Evolutionary conservation across 2,888 invertebrate species (phyloP), one percentile per base, ranked within the genome.

Genomic region (Caenorhabditis drosophilae): DNA sequence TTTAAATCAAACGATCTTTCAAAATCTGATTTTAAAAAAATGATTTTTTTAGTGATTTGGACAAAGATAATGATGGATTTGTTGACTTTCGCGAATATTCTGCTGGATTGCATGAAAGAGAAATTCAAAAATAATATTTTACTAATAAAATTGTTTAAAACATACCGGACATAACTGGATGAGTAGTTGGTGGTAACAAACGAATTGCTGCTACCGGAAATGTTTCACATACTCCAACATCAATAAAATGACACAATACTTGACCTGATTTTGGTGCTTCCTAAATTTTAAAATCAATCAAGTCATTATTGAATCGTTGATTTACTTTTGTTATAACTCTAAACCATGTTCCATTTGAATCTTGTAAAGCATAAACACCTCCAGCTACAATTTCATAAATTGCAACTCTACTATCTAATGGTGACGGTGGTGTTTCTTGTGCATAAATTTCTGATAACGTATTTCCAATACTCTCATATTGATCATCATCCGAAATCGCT

Each of bases 281-380:
- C 35, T 63, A 46, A 22, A 57, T 44, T n/a, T n/a, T n/a, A n/a
- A 15, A 34, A 34, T 34, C 15, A 34, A 15, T 12, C 11, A 11
- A 34, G 11, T 34, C 15, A 15, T 34, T 34, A 48, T 22, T 15
- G 11, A 15, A 25, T 41, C 23, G 9, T 49, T 11, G 15, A 46
- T 40, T 45, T 40, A 70, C 70, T 52, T 59, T 36, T 18, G 66
- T 61, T 4, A 74, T 64, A 12, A 74, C 70, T 26, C 76, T 57
- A 42, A 71, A 73, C 73, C 70, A 71, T 9, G 68, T 67, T 20
- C 73, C 76, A 26, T 63, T 67, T 0, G 72, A 64, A 46, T 76
- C 76, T 53, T 61, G 55, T 9, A 76, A 53, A 16, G 76, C 72
- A 34, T 74, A 76, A 1, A 68, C 76, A 2, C 73, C 76, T 7